These are phyloP conservation scores for Diplodus sargus DNA, from an alignment of 2,797 vertebrate species.

Conservation along the genomic window DNA sequence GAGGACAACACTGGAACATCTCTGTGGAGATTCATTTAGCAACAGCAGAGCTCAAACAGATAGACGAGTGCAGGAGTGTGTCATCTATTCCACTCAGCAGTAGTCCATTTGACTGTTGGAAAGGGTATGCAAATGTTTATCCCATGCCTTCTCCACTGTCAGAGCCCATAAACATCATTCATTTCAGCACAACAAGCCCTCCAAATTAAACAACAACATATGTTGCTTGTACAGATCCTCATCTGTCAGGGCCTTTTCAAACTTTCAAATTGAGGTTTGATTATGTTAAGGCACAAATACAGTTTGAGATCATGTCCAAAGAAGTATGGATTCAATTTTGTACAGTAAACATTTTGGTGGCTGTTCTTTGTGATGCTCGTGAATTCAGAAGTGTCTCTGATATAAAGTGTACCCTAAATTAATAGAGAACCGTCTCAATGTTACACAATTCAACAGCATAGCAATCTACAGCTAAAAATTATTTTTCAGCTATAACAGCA, in stretches of 20 bases:
- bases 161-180: not conserved
- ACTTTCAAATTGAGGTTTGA: not conserved
- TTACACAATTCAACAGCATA: not conserved
- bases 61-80: not conserved
- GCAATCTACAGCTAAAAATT: too few species aligned
- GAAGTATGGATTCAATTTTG: not conserved
- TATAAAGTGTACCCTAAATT: not conserved
- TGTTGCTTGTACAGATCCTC: not conserved
- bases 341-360: too few species aligned
- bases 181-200: not conserved
- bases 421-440: not conserved
- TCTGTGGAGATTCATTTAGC: slow-evolving; percentile 15
- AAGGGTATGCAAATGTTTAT: slow-evolving; percentile 38
- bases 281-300: not conserved
- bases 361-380: too few species aligned
- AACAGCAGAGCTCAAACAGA: slow-evolving; percentile 14
- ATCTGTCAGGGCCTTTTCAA: not conserved
- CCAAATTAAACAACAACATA: not conserved
- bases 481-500: too few species aligned
- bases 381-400: not conserved
- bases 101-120: not conserved
- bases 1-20: slow-evolving; percentile 25
- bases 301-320: not conserved
- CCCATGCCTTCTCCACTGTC: not conserved
- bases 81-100: slow-evolving; percentile 27